These are phyloP conservation scores for Scomberomorus guttatus DNA, from an alignment of 2,797 vertebrate species.

Conservation along the genomic window DNA sequence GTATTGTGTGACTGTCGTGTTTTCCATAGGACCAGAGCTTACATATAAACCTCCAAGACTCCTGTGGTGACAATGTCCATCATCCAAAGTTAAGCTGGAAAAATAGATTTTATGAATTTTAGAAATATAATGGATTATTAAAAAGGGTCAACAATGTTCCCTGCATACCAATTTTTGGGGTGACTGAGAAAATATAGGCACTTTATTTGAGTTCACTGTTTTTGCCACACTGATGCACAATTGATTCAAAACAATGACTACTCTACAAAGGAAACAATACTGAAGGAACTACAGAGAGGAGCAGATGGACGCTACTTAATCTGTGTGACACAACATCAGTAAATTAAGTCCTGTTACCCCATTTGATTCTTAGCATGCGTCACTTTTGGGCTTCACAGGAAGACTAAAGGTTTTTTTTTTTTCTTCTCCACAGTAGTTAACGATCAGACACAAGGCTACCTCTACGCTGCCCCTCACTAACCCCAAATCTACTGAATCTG, in stretches of 20 bases:
- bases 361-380: constrained; percentile 37
- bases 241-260: constrained; percentile 21
- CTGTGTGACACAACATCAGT: constrained; percentile 25
- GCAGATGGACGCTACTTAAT: not conserved
- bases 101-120: not conserved
- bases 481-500: constrained; percentile 44
- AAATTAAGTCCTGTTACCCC: constrained; percentile 23
- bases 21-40: constrained; percentile 48
- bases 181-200: constrained; percentile 39
- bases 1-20: constrained; percentile 71
- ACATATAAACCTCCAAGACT: constrained; percentile 25
- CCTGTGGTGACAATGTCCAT: constrained; percentile 20
- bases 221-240: constrained; percentile 41
- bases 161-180: not conserved
- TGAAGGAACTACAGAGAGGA: not conserved
- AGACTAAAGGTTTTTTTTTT: constrained; percentile 42
- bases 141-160: too few species aligned
- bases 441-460: constrained; percentile 81
- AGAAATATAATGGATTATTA: not conserved
- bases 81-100: constrained; percentile 1
- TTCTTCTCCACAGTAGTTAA: constrained; percentile 39
- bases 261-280: constrained; percentile 20
- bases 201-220: constrained; percentile 45
- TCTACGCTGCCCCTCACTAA: constrained; percentile 54
- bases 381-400: constrained; percentile 37